Conservation (phyloP, 2,113 vertebrate species). For the Martes martes region DNA sequence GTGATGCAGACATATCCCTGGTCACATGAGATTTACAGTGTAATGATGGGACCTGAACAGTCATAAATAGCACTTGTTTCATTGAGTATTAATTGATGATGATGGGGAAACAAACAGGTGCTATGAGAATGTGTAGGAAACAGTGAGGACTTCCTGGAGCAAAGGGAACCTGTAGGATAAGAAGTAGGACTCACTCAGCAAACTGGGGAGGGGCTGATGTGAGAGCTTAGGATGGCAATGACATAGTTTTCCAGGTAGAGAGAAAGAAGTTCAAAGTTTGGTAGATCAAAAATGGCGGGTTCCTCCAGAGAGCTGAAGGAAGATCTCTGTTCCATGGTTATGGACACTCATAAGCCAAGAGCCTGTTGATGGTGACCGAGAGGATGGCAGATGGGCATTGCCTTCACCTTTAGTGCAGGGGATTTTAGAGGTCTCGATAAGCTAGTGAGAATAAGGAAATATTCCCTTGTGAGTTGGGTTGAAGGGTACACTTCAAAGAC, state of each 20-base stretch:
- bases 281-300: neutral
- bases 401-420: neutral
- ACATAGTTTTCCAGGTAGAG: neutral
- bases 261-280: neutral
- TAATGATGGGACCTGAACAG: neutral
- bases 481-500: neutral
- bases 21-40: neutral
- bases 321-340: neutral
- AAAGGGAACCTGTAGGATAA: neutral
- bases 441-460: neutral
- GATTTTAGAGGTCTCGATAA: neutral
- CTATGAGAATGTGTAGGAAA: neutral
- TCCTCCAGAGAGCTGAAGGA: neutral
- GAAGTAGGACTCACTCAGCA: neutral
- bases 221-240: neutral
- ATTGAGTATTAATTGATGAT: neutral
- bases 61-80: neutral
- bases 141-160: neutral
- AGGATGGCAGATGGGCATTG: neutral
- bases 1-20: neutral
- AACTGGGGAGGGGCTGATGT: neutral
- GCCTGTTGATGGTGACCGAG: neutral
- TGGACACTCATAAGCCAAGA: neutral
- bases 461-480: neutral
- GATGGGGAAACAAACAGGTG: neutral